Conservation (phyloP, 1,140 invertebrate genomes). For the Lucilia cuprina region DNA sequence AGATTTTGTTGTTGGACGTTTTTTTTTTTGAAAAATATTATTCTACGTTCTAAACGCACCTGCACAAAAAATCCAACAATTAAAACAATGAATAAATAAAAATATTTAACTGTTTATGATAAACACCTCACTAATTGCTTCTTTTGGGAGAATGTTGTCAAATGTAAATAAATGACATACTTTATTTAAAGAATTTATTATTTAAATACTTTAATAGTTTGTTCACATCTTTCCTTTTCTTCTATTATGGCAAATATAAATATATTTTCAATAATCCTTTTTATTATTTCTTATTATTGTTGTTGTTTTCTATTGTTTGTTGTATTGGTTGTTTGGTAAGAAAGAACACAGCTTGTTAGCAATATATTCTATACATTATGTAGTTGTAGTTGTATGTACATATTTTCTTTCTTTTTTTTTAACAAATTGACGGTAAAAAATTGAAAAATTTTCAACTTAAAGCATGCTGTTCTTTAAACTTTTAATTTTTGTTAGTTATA, state of each 20-base stretch:
- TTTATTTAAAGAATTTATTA: not conserved
- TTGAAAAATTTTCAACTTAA: constrained; percentile 17
- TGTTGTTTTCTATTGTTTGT: not conserved
- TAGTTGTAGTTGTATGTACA: not conserved
- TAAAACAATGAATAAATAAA: not conserved
- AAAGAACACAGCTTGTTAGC: not conserved
- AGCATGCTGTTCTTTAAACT: constrained; percentile 31
- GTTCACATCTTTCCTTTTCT: not conserved
- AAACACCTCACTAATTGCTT: not conserved
- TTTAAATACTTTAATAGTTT: not conserved
- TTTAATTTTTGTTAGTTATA: constrained; percentile 2
- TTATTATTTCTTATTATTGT: too few relatives aligned
- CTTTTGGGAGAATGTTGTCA: not conserved
- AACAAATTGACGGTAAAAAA: not conserved
- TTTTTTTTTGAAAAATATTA: not conserved
- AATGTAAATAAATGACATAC: not conserved
- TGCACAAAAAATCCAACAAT: not conserved
- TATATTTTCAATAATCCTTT: not conserved
- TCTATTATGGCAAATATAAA: not conserved
- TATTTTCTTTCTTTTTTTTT: not conserved
- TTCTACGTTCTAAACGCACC: not conserved
- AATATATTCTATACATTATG: not conserved
- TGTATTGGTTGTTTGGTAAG: not conserved
- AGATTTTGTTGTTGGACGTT: not conserved
- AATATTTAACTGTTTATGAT: not conserved